Evolutionary conservation across 1,140 invertebrate genomes (phyloP), one percentile per base, ranked within the genome.

Genomic region (Saccostrea glomerata): DNA sequence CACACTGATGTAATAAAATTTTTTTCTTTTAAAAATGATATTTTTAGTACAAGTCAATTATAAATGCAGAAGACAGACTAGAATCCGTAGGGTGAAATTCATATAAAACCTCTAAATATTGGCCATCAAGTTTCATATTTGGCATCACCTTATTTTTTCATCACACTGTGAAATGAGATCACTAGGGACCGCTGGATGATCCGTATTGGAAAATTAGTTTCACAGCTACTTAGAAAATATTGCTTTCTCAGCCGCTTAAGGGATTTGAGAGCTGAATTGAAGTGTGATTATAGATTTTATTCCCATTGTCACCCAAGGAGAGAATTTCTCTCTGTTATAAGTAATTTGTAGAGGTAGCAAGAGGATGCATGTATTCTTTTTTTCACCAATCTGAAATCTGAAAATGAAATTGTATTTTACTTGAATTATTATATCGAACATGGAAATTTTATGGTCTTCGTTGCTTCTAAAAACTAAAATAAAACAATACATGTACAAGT

Each of bases 141-240:
- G 70, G 70, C 70, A 77, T 77, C 25, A 25, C 70, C 25, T 25
- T 77, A 77, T 23, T 77, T 77, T 77, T 77, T 77, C 70, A 30
- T 77, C 70, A 77, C 70, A 77, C 70, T 77, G 25, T 77, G 70
- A 77, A 77, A 30, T 77, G 70, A 40, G 25, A 23, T 25, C 70
- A 77, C 70, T 77, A 77, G 70, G 70, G 70, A 36, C 23, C 25
- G 23, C 30, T 36, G 70, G 70, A 77, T 77, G 70, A 77, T 77
- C 70, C 70, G 25, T 77, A 77, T 77, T 77, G 70, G 70, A 77
- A 77, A 77, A 77, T 77, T 77, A 77, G 70, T 77, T 77, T 77
- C 70, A 77, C 70, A 77, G 70, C 70, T 77, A 77, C 70, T 77
- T 77, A 77, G 70, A 77, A 77, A 77, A 77, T 77, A 77, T 77